A percentile compares a stretch with the other conserved stretches of the same genome.
phyloP scores from a whole-genome alignment of 1,140 invertebrate genomes.

The Achroia grisella region DNA sequence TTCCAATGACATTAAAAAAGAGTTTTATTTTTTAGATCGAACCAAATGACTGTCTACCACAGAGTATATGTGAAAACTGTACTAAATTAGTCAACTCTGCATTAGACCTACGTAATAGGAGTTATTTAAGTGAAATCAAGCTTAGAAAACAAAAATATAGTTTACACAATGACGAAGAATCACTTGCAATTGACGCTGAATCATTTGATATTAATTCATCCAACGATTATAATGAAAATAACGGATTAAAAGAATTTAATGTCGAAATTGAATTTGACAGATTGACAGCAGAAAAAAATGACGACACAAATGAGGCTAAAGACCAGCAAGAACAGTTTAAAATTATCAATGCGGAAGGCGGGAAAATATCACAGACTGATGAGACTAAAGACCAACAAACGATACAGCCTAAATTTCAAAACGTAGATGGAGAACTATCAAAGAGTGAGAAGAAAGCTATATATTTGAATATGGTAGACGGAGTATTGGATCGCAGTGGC shows the following conservation, averaged over 20 bases:
- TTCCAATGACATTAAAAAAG: too few relatives aligned
- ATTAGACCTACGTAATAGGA: conserved; percentile 16
- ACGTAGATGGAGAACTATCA: background rate
- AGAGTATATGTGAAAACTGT: conserved; percentile 23
- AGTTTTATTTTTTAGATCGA: conserved; percentile 20
- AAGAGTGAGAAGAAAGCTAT: conserved; percentile 8
- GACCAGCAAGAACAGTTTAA: too few relatives aligned
- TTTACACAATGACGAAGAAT: background rate
- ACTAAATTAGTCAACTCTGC: conserved; percentile 7
- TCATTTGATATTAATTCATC: background rate
- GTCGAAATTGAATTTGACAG: conserved; percentile 6
- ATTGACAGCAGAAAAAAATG: background rate
- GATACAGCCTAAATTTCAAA: too few relatives aligned
- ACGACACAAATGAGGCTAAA: background rate
- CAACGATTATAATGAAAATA: background rate
- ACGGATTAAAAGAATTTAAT: background rate
- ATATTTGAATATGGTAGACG: conserved; percentile 15
- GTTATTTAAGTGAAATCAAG: conserved; percentile 4
- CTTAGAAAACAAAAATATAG: background rate
- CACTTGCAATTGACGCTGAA: background rate
- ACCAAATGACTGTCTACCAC: conserved; percentile 23
- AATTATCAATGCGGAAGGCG: too few relatives aligned
- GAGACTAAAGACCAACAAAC: too few relatives aligned
- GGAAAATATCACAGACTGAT: conserved; percentile 4
- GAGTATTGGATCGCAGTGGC: conserved; percentile 2